A percentile compares a stretch with the other conserved stretches of the same genome.
These are phyloP conservation scores for Enteromius anoplus DNA, from an alignment of 2,797 vertebrate species.

Conservation along the genomic window DNA sequence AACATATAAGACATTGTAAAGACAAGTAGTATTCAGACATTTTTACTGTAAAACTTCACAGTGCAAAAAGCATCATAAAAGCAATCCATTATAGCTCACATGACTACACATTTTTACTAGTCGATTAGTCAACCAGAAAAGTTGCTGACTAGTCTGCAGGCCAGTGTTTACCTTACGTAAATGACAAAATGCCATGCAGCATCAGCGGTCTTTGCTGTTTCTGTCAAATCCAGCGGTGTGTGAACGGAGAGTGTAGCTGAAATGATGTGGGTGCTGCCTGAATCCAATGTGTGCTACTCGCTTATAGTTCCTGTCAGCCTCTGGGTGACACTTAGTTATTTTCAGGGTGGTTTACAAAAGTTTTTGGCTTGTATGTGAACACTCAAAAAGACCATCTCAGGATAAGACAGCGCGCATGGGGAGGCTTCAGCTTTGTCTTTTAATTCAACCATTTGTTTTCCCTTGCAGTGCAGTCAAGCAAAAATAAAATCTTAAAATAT, in stretches of 20 bases:
- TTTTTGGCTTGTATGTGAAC: background rate
- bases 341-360: background rate
- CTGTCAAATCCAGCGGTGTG: constrained; percentile 26
- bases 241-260: background rate
- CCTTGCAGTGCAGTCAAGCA: background rate
- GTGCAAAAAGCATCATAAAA: background rate
- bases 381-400: background rate
- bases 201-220: constrained; percentile 5
- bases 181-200: constrained; percentile 21
- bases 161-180: constrained; percentile 13
- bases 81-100: background rate
- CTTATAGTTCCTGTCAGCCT: constrained; percentile 12
- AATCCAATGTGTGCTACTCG: background rate
- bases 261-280: constrained; percentile 17
- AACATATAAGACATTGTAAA: background rate
- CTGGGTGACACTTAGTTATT: constrained; percentile 1
- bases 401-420: background rate
- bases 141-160: background rate
- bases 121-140: constrained; percentile 16
- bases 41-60: background rate
- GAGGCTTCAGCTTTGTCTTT: background rate
- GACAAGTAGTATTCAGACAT: background rate
- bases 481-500: background rate
- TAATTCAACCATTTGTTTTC: background rate
- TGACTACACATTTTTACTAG: background rate